Evolutionary conservation across 53 echinoderm and acorn worm species (phyloP).

Genomic region (Pentamera pediparva): DNA sequence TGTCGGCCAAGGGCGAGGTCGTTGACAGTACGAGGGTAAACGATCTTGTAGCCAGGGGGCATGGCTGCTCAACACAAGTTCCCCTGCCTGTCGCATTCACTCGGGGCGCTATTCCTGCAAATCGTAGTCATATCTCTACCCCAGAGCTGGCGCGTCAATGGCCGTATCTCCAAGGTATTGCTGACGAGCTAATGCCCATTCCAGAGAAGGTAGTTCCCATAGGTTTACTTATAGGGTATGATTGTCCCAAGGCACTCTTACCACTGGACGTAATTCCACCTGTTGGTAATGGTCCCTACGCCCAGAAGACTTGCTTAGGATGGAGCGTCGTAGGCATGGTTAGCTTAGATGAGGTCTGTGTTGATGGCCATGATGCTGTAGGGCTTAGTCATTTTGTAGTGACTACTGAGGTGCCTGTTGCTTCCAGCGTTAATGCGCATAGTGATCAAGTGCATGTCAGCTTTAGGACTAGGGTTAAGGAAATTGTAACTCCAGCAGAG

Average conservation of each 20-base stretch:
- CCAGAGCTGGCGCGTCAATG: not conserved
- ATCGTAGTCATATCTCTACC: not conserved
- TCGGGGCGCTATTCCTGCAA: not conserved
- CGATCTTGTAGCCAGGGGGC: not conserved
- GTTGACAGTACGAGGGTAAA: slow-evolving; percentile 1
- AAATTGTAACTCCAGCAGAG: too few relatives aligned
- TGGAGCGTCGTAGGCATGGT: slow-evolving; percentile 48
- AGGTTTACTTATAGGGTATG: not conserved
- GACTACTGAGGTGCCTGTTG: not conserved
- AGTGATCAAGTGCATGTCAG: not conserved
- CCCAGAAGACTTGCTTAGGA: not conserved
- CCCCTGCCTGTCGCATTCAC: not conserved
- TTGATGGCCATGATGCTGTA: too few relatives aligned
- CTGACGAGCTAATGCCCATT: not conserved
- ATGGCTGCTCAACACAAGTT: not conserved
- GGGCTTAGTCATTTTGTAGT: not conserved
- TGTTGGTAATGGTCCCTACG: not conserved
- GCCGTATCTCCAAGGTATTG: not conserved
- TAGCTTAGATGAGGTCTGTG: not conserved
- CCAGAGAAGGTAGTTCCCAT: not conserved
- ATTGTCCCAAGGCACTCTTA: not conserved
- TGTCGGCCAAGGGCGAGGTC: not conserved
- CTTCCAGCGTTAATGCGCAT: not conserved
- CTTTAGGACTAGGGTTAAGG: not conserved
- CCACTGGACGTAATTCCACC: not conserved